A percentile compares a stretch with the other conserved stretches of the same genome.
Evolutionary conservation across 2,888 invertebrate species (phyloP).

Genomic region (Philereme vetulata): DNA sequence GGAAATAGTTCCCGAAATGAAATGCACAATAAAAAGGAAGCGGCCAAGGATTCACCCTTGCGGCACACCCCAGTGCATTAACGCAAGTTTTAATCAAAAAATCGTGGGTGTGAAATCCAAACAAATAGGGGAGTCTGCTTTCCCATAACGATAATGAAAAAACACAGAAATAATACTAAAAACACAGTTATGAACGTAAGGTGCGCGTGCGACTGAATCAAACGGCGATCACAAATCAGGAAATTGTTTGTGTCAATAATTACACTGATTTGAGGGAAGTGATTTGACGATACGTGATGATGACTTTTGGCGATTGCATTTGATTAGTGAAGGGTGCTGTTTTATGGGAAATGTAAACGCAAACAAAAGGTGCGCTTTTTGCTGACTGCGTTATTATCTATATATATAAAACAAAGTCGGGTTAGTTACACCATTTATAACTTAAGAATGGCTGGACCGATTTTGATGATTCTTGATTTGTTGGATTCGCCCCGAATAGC

Average conservation of each 20-base stretch:
- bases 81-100: constrained; percentile 78
- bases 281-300: constrained; percentile 57
- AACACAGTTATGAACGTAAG: constrained; percentile 58
- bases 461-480: no score
- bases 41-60: constrained; percentile 71
- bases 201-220: constrained; percentile 67
- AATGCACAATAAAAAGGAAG: constrained; percentile 57
- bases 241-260: constrained; percentile 72
- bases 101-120: constrained; percentile 79
- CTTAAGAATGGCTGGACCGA: no score
- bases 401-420: no score
- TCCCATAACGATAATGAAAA: constrained; percentile 82
- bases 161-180: constrained; percentile 67
- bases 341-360: constrained; percentile 25
- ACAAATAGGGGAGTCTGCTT: constrained; percentile 71
- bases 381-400: constrained; percentile 10
- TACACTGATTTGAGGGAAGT: constrained; percentile 57
- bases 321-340: constrained; percentile 49
- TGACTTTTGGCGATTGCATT: constrained; percentile 62
- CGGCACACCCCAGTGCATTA: constrained; percentile 69
- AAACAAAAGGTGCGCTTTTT: constrained; percentile 27
- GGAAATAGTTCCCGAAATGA: constrained; percentile 31
- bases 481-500: no score
- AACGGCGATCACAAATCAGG: constrained; percentile 57
- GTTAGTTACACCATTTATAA: no score